These are phyloP conservation scores for Lamprotornis superbus DNA, from an alignment of 2,113 vertebrate genomes.

Conservation along the genomic window DNA sequence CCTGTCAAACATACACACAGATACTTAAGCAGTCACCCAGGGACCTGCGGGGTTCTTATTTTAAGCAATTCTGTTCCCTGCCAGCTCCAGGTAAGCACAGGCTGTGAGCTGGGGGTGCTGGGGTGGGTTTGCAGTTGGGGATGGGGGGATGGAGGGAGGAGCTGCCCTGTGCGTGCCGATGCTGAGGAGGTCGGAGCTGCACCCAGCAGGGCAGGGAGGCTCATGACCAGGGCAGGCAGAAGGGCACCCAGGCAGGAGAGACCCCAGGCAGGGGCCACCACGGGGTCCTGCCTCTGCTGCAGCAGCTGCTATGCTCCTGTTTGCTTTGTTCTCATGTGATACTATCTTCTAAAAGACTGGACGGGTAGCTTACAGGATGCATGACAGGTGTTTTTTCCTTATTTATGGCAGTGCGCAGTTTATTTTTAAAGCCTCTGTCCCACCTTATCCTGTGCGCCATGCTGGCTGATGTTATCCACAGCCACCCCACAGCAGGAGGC, in stretches of 20 bases:
- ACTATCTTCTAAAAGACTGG: not conserved
- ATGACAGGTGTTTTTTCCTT: constrained; percentile 12
- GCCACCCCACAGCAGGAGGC: not conserved
- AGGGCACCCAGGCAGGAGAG: not conserved
- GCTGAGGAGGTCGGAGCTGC: not conserved
- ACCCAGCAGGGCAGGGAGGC: not conserved
- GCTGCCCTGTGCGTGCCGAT: not conserved
- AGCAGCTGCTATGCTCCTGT: not conserved
- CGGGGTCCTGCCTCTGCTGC: not conserved
- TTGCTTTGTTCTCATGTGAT: not conserved
- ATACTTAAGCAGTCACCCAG: constrained; percentile 61
- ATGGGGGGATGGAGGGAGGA: not conserved
- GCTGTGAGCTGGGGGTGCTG: not conserved
- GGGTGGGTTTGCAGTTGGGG: not conserved
- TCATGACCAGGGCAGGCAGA: not conserved
- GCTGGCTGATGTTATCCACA: not conserved
- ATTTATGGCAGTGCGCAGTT: not conserved
- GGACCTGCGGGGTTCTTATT: not conserved
- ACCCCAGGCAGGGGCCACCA: not conserved
- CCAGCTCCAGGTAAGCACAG: constrained; percentile 59
- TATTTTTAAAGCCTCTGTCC: not conserved
- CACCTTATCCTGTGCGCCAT: not conserved
- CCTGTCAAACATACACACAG: constrained; percentile 54
- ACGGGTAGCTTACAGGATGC: not conserved
- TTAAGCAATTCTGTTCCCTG: not conserved